Percentiles rank a stretch among this genome's conserved stretches.
phyloP scores from a whole-genome alignment of 2,797 vertebrate species.

The Xerus rutilus region DNA sequence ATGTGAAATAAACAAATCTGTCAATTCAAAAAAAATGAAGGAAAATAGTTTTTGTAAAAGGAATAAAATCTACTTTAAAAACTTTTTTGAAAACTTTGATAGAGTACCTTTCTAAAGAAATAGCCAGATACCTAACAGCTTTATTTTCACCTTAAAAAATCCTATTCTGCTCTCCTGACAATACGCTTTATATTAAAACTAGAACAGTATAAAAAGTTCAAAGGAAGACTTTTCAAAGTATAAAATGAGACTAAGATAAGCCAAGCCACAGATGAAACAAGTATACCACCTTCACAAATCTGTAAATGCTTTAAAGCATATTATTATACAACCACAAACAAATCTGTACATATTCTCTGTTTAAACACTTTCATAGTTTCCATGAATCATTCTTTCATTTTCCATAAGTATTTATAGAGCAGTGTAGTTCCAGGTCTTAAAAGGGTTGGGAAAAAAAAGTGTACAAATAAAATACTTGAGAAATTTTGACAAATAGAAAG shows the following conservation, averaged over 20 bases:
- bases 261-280: neutral
- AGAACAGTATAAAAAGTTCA: neutral
- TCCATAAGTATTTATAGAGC: neutral
- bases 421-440: neutral
- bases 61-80: constrained; percentile 49
- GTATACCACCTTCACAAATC: neutral
- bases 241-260: neutral
- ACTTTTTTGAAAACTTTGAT: neutral
- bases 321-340: neutral
- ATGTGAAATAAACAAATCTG: constrained; percentile 47
- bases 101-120: constrained; percentile 30
- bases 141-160: constrained; percentile 31
- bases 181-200: constrained; percentile 45
- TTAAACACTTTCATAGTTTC: neutral
- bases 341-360: neutral
- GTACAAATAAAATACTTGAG: neutral
- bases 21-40: constrained; percentile 20
- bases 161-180: constrained; percentile 3
- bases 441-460: neutral
- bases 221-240: neutral
- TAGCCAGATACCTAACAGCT: neutral
- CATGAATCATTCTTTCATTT: constrained; percentile 28
- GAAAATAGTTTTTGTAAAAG: constrained; percentile 29
- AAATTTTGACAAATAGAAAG: constrained; percentile 10
- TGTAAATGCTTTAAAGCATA: neutral